Evolutionary conservation across 2,888 invertebrate species (phyloP).

Genomic region (Helicoverpa assulta): DNA sequence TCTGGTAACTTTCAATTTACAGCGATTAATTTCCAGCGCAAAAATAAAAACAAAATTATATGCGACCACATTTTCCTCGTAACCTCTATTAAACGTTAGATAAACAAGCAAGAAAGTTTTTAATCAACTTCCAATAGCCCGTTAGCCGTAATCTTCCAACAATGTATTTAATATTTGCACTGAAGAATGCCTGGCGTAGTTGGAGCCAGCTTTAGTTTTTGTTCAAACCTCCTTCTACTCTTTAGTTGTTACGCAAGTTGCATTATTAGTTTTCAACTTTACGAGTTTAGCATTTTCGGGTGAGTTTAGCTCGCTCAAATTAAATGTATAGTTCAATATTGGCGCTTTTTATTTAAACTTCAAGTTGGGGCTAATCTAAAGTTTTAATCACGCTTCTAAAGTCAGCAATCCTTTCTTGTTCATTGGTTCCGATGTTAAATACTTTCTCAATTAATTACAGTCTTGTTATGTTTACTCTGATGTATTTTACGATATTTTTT

Average conservation of each 20-base stretch:
- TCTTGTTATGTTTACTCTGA: conserved; percentile 36
- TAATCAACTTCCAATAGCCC: conserved; percentile 41
- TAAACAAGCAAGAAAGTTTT: conserved; percentile 18
- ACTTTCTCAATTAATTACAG: conserved; percentile 56
- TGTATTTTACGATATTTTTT: conserved; percentile 12
- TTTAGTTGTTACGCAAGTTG: conserved; percentile 81
- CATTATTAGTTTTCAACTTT: conserved; percentile 86
- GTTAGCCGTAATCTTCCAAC: conserved; percentile 41
- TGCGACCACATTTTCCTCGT: neutral
- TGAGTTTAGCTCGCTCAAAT: conserved; percentile 73
- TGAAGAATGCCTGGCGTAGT: conserved; percentile 64
- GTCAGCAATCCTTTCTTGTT: conserved; percentile 62
- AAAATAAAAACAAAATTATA: neutral
- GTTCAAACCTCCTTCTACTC: conserved; percentile 70
- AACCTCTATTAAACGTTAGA: conserved; percentile 7
- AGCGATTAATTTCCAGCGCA: neutral
- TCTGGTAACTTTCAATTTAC: too few relatives aligned
- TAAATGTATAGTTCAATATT: conserved; percentile 73
- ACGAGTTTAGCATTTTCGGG: conserved; percentile 81
- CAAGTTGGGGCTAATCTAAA: conserved; percentile 68
- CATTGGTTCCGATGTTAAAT: conserved; percentile 51
- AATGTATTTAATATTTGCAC: conserved; percentile 61
- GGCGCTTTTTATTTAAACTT: conserved; percentile 70
- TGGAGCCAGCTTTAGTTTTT: conserved; percentile 72
- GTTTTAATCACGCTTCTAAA: conserved; percentile 66